A percentile compares a stretch with the other conserved stretches of the same genome.
Evolutionary conservation across 1,140 invertebrate species (phyloP).

Genomic region (Cyclargus thomasi): DNA sequence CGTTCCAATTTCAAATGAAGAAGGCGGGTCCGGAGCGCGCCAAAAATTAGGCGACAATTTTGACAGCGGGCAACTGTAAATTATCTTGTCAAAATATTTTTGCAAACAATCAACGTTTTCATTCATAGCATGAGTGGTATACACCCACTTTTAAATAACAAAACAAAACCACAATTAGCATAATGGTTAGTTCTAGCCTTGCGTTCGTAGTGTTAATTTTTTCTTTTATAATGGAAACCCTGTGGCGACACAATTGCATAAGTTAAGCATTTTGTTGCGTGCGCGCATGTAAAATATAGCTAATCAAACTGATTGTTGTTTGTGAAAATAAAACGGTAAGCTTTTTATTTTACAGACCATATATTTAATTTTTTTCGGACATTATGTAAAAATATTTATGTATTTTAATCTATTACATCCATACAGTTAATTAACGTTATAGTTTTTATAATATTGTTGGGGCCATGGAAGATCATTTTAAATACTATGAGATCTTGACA

Average conservation of each 20-base stretch:
- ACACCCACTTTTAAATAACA: slow-evolving; percentile 58
- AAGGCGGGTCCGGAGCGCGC: slow-evolving; percentile 48
- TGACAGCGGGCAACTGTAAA: slow-evolving; percentile 57
- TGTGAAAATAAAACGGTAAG: no score
- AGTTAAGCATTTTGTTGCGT: neutral
- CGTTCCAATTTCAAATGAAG: slow-evolving; percentile 62
- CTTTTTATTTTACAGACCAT: no score
- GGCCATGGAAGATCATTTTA: no score
- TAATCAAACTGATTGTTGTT: neutral
- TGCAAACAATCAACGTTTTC: slow-evolving; percentile 59
- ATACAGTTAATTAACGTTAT: no score
- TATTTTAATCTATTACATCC: no score
- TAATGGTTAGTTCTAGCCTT: slow-evolving; percentile 56
- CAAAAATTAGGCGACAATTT: slow-evolving; percentile 60
- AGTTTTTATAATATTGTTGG: no score
- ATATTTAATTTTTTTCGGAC: no score
- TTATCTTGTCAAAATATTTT: slow-evolving; percentile 73
- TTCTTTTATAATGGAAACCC: slow-evolving; percentile 17
- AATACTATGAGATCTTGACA: no score
- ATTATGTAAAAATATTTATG: no score
- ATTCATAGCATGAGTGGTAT: slow-evolving; percentile 35
- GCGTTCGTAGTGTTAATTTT: slow-evolving; percentile 42
- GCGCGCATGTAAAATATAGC: neutral
- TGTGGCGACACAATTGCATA: neutral
- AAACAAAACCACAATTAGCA: slow-evolving; percentile 74